A percentile compares a stretch with the other conserved stretches of the same genome.
These are phyloP conservation scores for Xanthorhoe designata DNA, from an alignment of 2,888 invertebrate species.

Conservation along the genomic window DNA sequence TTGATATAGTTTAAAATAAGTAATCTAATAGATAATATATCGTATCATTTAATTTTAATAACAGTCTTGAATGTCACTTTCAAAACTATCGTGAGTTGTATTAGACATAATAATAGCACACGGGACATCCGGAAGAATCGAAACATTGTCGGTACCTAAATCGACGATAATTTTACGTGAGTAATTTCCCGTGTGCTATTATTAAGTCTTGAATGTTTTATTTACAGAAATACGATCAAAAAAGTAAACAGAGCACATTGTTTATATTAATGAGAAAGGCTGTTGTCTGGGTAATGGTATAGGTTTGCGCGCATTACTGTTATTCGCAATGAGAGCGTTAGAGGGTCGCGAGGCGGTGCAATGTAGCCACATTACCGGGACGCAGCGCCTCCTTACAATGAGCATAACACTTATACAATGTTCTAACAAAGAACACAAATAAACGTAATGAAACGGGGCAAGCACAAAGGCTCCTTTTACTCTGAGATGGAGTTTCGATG, in stretches of 20 bases:
- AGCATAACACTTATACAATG: constrained; percentile 13
- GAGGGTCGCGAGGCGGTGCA: background rate
- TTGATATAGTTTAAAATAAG: no score
- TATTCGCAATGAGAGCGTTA: background rate
- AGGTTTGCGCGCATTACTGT: background rate
- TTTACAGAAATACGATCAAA: background rate
- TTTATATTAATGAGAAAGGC: background rate
- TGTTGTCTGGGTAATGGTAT: background rate
- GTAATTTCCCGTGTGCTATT: no score
- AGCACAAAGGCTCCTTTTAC: background rate
- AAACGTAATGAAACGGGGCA: constrained; percentile 19
- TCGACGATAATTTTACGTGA: no score
- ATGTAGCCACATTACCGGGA: background rate
- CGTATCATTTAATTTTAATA: no score
- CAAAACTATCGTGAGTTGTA: no score
- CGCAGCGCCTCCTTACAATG: constrained; percentile 13
- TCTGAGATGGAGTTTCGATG: no score
- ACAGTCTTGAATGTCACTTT: no score
- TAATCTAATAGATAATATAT: no score
- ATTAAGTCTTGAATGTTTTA: no score
- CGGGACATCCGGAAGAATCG: no score
- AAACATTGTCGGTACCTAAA: no score
- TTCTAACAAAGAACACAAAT: constrained; percentile 12
- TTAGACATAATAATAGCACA: no score
- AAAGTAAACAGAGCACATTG: background rate